These are phyloP conservation scores for Chelidonichthys spinosus DNA, from an alignment of 2,797 vertebrate genomes.

Conservation along the genomic window DNA sequence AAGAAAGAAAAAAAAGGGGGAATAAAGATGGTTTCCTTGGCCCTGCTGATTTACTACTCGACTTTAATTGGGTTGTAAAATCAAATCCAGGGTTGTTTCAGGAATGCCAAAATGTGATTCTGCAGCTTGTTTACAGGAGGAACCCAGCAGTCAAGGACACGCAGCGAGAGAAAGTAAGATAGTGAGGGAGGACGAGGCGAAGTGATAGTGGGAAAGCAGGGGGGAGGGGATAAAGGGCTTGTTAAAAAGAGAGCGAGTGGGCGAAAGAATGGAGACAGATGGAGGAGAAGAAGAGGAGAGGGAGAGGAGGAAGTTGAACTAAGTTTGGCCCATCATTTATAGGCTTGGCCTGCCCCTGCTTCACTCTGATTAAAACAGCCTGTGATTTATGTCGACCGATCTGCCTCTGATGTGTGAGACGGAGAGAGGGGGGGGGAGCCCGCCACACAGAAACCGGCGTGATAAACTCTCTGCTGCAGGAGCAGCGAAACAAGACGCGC, in stretches of 20 bases:
- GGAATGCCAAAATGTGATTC: constrained; percentile 84
- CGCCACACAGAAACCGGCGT: constrained; percentile 19
- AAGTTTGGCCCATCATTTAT: constrained; percentile 70
- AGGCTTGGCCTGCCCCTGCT: constrained; percentile 54
- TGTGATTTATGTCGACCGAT: constrained; percentile 71
- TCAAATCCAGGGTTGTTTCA: constrained; percentile 83
- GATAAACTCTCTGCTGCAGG: constrained; percentile 38
- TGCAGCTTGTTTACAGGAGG: constrained; percentile 80
- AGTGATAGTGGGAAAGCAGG: constrained; percentile 51
- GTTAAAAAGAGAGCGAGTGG: constrained; percentile 62
- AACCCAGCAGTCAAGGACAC: constrained; percentile 82
- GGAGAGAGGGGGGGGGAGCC: constrained; percentile 12
- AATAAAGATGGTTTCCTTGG: constrained; percentile 53
- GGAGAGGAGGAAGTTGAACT: constrained; percentile 53
- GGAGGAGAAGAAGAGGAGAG: constrained; percentile 30
- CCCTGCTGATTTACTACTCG: constrained; percentile 79
- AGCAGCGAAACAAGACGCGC: constrained; percentile 43
- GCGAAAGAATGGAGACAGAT: constrained; percentile 60
- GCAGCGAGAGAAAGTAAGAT: constrained; percentile 60
- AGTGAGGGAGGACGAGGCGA: constrained; percentile 51
- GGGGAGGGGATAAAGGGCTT: constrained; percentile 63
- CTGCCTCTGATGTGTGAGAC: constrained; percentile 49
- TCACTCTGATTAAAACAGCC: constrained; percentile 75
- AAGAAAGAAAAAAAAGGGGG: background rate
- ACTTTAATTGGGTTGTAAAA: constrained; percentile 89